phyloP scores from a whole-genome alignment of 1,140 invertebrate genomes.

The Scaptodrosophila lebanonensis region DNA sequence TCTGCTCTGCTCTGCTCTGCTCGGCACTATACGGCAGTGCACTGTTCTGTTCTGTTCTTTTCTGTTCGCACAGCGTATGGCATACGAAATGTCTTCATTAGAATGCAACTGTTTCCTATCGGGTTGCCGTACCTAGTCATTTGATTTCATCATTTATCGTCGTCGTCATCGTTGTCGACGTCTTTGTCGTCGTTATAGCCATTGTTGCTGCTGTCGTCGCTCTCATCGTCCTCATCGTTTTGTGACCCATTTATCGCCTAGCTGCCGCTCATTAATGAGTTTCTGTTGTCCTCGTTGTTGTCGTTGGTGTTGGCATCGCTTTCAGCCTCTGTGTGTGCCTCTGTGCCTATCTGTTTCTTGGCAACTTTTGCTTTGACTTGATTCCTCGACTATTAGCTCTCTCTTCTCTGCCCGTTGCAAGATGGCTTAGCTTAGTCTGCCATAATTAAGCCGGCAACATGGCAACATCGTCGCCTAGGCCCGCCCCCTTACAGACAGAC shows the following conservation, averaged over 20 bases:
- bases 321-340: not conserved
- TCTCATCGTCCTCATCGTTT: conserved; percentile 20
- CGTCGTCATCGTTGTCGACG: not conserved
- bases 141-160: conserved; percentile 1
- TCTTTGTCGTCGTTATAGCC: not conserved
- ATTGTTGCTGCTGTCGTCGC: not conserved
- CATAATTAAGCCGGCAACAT: too few relatives aligned
- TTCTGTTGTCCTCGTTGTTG: conserved; percentile 44
- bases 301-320: conserved; percentile 10
- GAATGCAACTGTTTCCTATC: conserved; percentile 59
- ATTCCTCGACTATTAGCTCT: conserved; percentile 9
- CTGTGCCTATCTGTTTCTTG: too few relatives aligned
- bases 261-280: conserved; percentile 65
- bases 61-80: conserved; percentile 2
- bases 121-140: conserved; percentile 17
- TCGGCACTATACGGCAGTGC: too few relatives aligned
- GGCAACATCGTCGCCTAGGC: too few relatives aligned
- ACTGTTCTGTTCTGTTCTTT: not conserved
- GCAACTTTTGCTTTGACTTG: not conserved
- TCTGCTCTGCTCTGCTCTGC: too few relatives aligned
- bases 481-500: too few relatives aligned
- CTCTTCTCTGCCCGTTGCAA: not conserved
- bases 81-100: conserved; percentile 61
- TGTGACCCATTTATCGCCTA: conserved; percentile 47
- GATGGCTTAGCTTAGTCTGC: not conserved